Conservation (phyloP, 2,113 vertebrate genomes). For the Gasterosteus nipponicus region DNA sequence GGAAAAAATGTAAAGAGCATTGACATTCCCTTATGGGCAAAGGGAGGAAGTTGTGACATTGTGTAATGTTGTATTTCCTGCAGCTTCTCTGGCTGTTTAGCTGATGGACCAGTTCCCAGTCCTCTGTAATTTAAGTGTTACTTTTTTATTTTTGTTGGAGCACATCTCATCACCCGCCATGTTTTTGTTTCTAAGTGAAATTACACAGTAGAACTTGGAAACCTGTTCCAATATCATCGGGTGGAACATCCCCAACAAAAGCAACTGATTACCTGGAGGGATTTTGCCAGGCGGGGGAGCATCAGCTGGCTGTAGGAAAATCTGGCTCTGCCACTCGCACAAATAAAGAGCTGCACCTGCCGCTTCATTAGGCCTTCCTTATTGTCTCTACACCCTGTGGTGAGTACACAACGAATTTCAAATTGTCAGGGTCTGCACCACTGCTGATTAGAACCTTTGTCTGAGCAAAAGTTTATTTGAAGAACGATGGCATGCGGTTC, state of each 20-base stretch:
- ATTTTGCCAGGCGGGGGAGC: slow-evolving; percentile 34
- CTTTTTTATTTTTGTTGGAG: background rate
- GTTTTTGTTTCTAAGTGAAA: slow-evolving; percentile 24
- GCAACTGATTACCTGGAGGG: slow-evolving; percentile 28
- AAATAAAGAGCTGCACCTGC: slow-evolving; percentile 64
- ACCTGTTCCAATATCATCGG: background rate
- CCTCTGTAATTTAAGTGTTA: background rate
- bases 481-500: slow-evolving; percentile 37
- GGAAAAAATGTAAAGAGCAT: too few species aligned
- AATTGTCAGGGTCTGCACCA: slow-evolving; percentile 36
- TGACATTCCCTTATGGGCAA: background rate
- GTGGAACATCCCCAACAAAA: slow-evolving; percentile 5
- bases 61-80: slow-evolving; percentile 2
- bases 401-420: slow-evolving; percentile 28
- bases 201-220: slow-evolving; percentile 40
- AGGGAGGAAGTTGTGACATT: background rate
- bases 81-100: background rate
- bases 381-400: slow-evolving; percentile 41
- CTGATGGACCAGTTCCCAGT: background rate
- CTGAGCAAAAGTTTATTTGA: slow-evolving; percentile 50
- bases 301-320: slow-evolving; percentile 10
- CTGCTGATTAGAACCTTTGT: slow-evolving; percentile 49
- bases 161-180: background rate
- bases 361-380: slow-evolving; percentile 49
- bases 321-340: slow-evolving; percentile 19